These are phyloP conservation scores for Jacana jacana DNA, from an alignment of 2,113 vertebrate genomes.

Conservation along the genomic window DNA sequence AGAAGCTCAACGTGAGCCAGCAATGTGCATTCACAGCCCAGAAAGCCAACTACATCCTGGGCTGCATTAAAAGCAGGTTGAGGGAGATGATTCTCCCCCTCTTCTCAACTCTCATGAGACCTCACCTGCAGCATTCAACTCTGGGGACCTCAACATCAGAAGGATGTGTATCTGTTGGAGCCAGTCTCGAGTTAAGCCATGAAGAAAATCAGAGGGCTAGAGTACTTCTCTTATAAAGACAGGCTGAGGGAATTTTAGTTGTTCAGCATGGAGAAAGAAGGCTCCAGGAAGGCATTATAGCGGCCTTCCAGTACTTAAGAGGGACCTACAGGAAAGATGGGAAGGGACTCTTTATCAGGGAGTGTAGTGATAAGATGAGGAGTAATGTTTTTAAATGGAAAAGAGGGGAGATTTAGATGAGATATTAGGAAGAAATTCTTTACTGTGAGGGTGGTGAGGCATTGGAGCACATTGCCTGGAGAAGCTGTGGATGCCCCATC, in stretches of 20 bases:
- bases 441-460: not conserved
- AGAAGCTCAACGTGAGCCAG: not conserved
- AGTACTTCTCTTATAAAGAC: not conserved
- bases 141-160: not conserved
- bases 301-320: not conserved
- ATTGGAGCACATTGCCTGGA: not conserved
- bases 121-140: not conserved
- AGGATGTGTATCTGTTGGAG: not conserved
- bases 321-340: not conserved
- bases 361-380: not conserved
- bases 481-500: not conserved
- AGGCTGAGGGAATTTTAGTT: not conserved
- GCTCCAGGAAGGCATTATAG: not conserved
- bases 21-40: not conserved
- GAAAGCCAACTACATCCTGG: not conserved
- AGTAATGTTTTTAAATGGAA: not conserved
- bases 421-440: not conserved
- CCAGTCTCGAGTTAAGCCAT: not conserved
- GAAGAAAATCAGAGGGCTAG: not conserved
- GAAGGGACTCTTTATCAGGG: not conserved
- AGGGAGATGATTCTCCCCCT: too few relatives aligned
- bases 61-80: not conserved
- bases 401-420: not conserved
- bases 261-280: not conserved
- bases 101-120: not conserved